phyloP scores from a whole-genome alignment of 2,888 invertebrate species.

The Macrosoma leucophasiata region DNA sequence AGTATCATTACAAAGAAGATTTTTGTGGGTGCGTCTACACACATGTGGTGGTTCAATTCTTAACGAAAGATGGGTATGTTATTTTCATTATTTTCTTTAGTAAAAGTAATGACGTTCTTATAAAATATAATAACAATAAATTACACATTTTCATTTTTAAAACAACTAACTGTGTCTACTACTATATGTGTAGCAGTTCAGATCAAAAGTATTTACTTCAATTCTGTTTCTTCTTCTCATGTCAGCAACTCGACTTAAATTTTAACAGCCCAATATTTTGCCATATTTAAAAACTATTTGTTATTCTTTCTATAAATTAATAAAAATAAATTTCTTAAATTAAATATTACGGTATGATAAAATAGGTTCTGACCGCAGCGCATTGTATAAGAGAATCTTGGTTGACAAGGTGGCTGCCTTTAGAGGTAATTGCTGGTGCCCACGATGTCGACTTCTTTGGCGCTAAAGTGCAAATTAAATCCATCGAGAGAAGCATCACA shows the following conservation, averaged over 20 bases:
- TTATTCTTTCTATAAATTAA: no score
- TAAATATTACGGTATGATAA: no score
- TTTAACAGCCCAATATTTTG: no score
- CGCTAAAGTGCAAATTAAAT: slow-evolving; percentile 46
- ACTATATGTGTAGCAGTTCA: neutral
- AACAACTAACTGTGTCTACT: neutral
- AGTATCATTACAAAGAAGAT: slow-evolving; percentile 58
- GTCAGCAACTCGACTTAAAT: no score
- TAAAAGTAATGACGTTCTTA: no score
- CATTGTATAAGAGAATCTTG: slow-evolving; percentile 58
- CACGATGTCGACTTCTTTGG: slow-evolving; percentile 50
- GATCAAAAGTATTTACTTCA: neutral
- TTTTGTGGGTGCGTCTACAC: slow-evolving; percentile 50
- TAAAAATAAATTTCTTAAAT: no score
- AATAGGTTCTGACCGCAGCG: slow-evolving; percentile 62
- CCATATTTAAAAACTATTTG: no score
- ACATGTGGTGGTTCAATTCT: slow-evolving; percentile 63
- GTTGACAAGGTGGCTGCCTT: slow-evolving; percentile 46
- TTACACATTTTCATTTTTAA: neutral
- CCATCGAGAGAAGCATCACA: slow-evolving; percentile 43
- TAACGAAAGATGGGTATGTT: slow-evolving; percentile 55
- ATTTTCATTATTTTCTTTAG: no score
- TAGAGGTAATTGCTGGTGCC: slow-evolving; percentile 65
- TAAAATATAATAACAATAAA: neutral
- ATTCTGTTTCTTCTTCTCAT: no score